Percentiles rank a stretch among this genome's conserved stretches.
Conservation (phyloP, 2,797 vertebrate species). For the Urocyon cinereoargenteus region DNA sequence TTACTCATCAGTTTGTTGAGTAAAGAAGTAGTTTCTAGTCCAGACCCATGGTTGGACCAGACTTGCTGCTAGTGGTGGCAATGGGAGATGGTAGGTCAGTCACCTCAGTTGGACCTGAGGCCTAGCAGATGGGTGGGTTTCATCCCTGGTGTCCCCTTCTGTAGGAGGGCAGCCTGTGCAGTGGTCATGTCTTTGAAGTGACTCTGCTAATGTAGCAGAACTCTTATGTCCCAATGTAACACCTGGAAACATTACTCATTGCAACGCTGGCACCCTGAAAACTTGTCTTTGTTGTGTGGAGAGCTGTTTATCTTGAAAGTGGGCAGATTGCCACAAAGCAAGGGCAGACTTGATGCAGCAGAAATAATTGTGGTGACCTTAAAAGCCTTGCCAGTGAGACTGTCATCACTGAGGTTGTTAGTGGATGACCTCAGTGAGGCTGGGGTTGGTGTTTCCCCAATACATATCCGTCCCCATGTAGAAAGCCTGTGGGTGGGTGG, state of each 20-base stretch:
- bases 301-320: background rate
- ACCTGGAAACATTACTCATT: background rate
- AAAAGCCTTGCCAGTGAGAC: background rate
- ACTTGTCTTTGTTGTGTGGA: background rate
- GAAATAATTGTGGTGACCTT: background rate
- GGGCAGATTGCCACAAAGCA: background rate
- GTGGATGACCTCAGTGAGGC: background rate
- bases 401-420: fast-evolving
- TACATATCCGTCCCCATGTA: background rate
- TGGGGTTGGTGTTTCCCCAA: background rate
- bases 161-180: background rate
- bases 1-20: background rate
- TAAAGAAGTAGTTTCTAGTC: background rate
- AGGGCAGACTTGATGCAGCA: background rate
- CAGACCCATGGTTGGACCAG: background rate
- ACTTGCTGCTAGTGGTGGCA: background rate
- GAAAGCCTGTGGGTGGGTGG: background rate
- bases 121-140: background rate
- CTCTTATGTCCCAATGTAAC: background rate
- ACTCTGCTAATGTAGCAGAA: background rate
- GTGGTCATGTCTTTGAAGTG: background rate
- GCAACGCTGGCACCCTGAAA: background rate
- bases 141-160: background rate
- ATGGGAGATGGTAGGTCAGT: background rate
- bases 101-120: background rate